These are phyloP conservation scores for Mya arenaria DNA, from an alignment of 1,140 invertebrate genomes.

Conservation along the genomic window DNA sequence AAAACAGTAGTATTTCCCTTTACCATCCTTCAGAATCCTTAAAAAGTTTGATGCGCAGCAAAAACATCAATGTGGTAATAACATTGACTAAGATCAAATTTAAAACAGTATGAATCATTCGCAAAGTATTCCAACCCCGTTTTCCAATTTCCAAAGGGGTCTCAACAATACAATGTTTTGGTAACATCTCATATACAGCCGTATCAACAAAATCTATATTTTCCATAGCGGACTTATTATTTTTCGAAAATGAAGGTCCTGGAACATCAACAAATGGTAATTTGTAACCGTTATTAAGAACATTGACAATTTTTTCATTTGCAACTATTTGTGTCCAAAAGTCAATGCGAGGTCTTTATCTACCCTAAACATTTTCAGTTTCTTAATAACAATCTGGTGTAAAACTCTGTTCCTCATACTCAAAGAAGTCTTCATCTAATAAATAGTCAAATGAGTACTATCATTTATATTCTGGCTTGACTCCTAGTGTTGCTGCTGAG, in stretches of 20 bases:
- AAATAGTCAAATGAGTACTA: slow-evolving; percentile 5
- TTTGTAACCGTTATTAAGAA: slow-evolving; percentile 4
- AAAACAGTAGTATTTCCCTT: slow-evolving; percentile 38
- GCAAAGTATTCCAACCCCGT: too few species aligned
- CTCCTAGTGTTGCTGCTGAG: not conserved
- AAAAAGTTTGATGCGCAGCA: too few species aligned
- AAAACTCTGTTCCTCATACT: slow-evolving; percentile 3
- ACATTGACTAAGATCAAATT: slow-evolving; percentile 21
- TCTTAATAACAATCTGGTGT: not conserved
- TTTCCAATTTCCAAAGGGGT: too few species aligned
- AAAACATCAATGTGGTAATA: too few species aligned
- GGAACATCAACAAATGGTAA: not conserved
- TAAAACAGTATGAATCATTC: slow-evolving; percentile 25
- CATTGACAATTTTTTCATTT: too few species aligned
- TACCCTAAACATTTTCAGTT: slow-evolving; percentile 39
- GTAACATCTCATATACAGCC: not conserved
- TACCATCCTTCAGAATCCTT: too few species aligned
- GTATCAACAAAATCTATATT: slow-evolving; percentile 7
- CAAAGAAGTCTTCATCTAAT: slow-evolving; percentile 9
- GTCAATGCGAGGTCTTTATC: slow-evolving; percentile 1
- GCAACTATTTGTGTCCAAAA: slow-evolving; percentile 34
- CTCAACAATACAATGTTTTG: not conserved
- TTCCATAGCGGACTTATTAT: slow-evolving; percentile 7
- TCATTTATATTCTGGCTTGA: slow-evolving; percentile 13
- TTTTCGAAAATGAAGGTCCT: not conserved